Evolutionary conservation across 2,113 vertebrate genomes (phyloP), one percentile per base, ranked within the genome.

Genomic region (Rousettus leschenaultii): DNA sequence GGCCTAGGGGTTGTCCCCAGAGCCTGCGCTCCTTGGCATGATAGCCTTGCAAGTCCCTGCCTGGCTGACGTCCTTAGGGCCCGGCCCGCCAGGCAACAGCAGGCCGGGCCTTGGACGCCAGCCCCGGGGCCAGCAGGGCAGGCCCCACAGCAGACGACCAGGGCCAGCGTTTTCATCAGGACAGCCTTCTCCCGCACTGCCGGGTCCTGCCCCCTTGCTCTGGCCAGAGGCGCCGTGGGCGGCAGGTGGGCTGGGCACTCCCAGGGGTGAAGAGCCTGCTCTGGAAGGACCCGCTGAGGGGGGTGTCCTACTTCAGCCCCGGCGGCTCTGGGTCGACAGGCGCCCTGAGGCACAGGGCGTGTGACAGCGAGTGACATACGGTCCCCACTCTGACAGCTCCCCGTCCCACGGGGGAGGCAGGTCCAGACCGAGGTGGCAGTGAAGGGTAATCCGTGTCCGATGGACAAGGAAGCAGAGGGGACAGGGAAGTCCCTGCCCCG

Each of bases 21-120:
- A 0, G 16, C 7, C 80, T 1, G 15, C 3, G 2, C 10, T 26
- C 48, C 48, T 91, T 7, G 5, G 48, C 7, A 0, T 1, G 5
- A 7, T 7, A 2, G 38, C 4, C 43, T 28, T n/a, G 40, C 45
- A 24, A 24, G 21, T 15, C 0, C 4, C 6, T 0, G 3, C n/a
- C 3, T 68, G 79, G 30, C 43, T 1, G 0, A 28, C 57, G 9
- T 11, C 26, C 43, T 16, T 0, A 3, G 24, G 55, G 26, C 65
- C 63, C 63, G 0, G 7, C 33, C 8, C 33, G 19, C 35, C 26
- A 28, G 43, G 70, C 1, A 6, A 0, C 0, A 33, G 28, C 28
- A 30, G 57, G 28, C 26, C 9, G 9, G 33, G 43, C 8, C 3
- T 4, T 7, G 35, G 30, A 18, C 9, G 40, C 51, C 74, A 26